These are phyloP conservation scores for Trichopria drosophilae DNA, from an alignment of 2,888 invertebrate species.

Conservation along the genomic window DNA sequence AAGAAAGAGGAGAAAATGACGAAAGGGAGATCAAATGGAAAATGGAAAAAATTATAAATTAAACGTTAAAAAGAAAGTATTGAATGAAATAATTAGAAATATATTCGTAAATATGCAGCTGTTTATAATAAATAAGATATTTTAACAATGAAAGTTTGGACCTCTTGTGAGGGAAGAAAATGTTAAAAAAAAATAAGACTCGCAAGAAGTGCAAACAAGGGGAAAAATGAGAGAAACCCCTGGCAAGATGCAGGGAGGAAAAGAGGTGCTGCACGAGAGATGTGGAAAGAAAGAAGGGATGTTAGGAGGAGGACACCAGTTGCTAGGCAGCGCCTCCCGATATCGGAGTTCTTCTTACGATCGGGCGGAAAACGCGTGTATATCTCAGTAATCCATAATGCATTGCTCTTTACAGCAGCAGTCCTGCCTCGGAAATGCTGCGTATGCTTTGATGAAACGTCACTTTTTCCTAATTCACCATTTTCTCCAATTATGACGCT, in stretches of 20 bases:
- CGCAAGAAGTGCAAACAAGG: constrained; percentile 20
- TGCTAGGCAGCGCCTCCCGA: constrained; percentile 56
- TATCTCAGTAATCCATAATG: constrained; percentile 44
- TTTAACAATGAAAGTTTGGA: too few relatives aligned
- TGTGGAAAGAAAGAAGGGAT: constrained; percentile 26
- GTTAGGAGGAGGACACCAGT: constrained; percentile 51
- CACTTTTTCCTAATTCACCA: constrained; percentile 25
- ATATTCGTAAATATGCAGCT: too few relatives aligned
- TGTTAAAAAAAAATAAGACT: constrained; percentile 21
- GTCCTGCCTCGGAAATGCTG: constrained; percentile 32
- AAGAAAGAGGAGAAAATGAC: too few relatives aligned
- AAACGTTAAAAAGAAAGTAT: neutral
- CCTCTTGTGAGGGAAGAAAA: constrained; percentile 1
- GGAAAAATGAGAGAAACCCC: constrained; percentile 5
- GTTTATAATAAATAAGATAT: too few relatives aligned
- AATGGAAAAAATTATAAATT: too few relatives aligned
- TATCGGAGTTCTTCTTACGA: constrained; percentile 45
- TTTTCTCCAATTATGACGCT: too few relatives aligned
- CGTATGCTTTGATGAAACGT: constrained; percentile 22
- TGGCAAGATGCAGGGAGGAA: constrained; percentile 20
- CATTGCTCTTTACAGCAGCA: constrained; percentile 43
- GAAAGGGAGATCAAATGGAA: too few relatives aligned
- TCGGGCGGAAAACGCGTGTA: constrained; percentile 33
- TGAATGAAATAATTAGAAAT: neutral
- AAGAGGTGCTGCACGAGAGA: constrained; percentile 1